Conservation (phyloP, 2,797 vertebrate species). For the Pangasius krempfi region DNA sequence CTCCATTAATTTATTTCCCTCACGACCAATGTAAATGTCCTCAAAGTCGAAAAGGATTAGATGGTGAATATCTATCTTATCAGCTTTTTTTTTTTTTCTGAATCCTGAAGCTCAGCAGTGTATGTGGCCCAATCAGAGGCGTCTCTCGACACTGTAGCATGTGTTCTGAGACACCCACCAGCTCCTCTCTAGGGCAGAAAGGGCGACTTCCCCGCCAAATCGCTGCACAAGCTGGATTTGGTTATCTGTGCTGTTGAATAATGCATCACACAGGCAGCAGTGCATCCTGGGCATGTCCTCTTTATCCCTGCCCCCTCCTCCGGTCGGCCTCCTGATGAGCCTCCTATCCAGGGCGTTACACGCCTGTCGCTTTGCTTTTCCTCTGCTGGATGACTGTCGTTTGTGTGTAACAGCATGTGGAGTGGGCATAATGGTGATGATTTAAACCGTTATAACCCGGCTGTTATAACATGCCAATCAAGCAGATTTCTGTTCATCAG, state of each 20-base stretch:
- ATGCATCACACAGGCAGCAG: constrained; percentile 47
- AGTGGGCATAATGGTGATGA: constrained; percentile 8
- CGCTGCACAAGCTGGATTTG: constrained; percentile 48
- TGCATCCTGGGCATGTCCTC: constrained; percentile 51
- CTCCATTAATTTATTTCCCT: constrained; percentile 18
- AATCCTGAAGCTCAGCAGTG: constrained; percentile 35
- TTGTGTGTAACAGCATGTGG: constrained; percentile 24
- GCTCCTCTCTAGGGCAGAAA: constrained; percentile 35
- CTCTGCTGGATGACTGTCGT: constrained; percentile 32
- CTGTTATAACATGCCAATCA: constrained; percentile 3
- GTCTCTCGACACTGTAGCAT: constrained; percentile 3
- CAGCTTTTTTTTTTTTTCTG: not conserved
- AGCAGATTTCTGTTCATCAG: not conserved
- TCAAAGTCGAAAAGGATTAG: constrained; percentile 30
- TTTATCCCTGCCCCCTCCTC: constrained; percentile 31
- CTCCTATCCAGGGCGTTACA: constrained; percentile 32
- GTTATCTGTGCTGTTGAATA: constrained; percentile 46
- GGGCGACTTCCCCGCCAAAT: constrained; percentile 38
- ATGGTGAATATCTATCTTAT: constrained; percentile 12
- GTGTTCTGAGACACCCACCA: constrained; percentile 25
- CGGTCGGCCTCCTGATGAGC: constrained; percentile 34
- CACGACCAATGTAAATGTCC: constrained; percentile 5
- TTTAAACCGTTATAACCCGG: not conserved
- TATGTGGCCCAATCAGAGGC: constrained; percentile 14
- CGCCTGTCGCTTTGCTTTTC: constrained; percentile 40